Evolutionary conservation across 2,888 invertebrate species (phyloP).

Genomic region (Tenthredo notha): DNA sequence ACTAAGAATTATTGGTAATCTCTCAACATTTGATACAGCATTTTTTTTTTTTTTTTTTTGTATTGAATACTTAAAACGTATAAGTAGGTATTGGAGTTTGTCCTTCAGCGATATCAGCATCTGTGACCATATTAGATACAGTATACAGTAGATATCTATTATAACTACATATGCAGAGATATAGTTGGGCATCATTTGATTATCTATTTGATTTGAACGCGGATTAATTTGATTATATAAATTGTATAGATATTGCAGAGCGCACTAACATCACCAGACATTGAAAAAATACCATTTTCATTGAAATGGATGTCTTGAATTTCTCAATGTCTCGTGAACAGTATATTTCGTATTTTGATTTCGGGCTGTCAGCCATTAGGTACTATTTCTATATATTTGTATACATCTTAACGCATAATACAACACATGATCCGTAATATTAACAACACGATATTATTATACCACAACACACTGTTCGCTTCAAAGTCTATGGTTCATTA

Average conservation of each 20-base stretch:
- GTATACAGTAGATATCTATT: conserved; percentile 32
- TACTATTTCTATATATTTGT: conserved; percentile 41
- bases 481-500: neutral
- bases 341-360: conserved; percentile 71
- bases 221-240: conserved; percentile 38
- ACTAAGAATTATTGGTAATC: neutral
- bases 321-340: conserved; percentile 61
- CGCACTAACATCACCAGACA: conserved; percentile 32
- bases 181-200: conserved; percentile 55
- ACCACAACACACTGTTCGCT: conserved; percentile 11
- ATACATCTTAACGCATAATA: neutral
- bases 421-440: neutral
- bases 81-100: conserved; percentile 5
- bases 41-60: neutral
- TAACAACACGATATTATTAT: neutral
- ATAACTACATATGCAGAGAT: conserved; percentile 6
- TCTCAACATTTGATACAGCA: neutral
- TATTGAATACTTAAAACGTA: neutral
- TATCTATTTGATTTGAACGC: conserved; percentile 56
- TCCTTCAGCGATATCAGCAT: conserved; percentile 13
- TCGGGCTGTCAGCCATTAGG: conserved; percentile 71
- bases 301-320: conserved; percentile 56
- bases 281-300: conserved; percentile 48
- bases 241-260: conserved; percentile 36
- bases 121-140: neutral